phyloP scores from a whole-genome alignment of 2,888 invertebrate genomes.

The Lithophane semibrunnea region DNA sequence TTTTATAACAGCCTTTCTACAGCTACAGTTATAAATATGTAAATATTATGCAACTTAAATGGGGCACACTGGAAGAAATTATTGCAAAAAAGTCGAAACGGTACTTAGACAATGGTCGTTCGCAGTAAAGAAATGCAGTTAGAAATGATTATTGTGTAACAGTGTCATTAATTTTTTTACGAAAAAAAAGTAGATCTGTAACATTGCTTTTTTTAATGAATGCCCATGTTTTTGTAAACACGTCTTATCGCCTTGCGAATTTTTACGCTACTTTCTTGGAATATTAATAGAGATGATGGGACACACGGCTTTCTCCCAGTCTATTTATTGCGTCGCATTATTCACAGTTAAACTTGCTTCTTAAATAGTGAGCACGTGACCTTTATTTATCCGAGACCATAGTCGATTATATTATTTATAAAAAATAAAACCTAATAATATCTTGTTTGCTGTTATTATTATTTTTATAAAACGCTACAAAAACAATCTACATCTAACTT shows the following conservation, averaged over 20 bases:
- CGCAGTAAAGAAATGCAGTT: slow-evolving; percentile 74
- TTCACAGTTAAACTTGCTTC: neutral
- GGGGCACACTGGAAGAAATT: slow-evolving; percentile 72
- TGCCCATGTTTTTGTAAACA: slow-evolving; percentile 39
- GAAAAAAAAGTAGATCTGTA: slow-evolving; percentile 56
- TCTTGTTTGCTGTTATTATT: no score
- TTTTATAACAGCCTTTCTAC: slow-evolving; percentile 68
- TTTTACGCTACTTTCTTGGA: slow-evolving; percentile 51
- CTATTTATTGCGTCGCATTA: neutral
- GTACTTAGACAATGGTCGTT: slow-evolving; percentile 68
- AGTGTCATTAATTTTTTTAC: slow-evolving; percentile 57
- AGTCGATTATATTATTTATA: neutral
- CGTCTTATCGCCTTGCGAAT: slow-evolving; percentile 49
- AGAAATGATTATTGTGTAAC: slow-evolving; percentile 68
- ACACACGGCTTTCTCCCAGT: slow-evolving; percentile 40
- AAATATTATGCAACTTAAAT: slow-evolving; percentile 76
- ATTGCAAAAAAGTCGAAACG: slow-evolving; percentile 75
- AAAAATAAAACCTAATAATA: no score
- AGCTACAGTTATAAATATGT: slow-evolving; percentile 65
- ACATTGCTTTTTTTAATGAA: slow-evolving; percentile 37
- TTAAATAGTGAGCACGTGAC: neutral
- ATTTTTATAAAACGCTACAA: no score
- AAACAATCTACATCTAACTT: no score
- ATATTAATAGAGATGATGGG: slow-evolving; percentile 3
- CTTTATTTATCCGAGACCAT: neutral